These are phyloP conservation scores for Parnassius orleans DNA, from an alignment of 2,888 invertebrate species.

Conservation along the genomic window DNA sequence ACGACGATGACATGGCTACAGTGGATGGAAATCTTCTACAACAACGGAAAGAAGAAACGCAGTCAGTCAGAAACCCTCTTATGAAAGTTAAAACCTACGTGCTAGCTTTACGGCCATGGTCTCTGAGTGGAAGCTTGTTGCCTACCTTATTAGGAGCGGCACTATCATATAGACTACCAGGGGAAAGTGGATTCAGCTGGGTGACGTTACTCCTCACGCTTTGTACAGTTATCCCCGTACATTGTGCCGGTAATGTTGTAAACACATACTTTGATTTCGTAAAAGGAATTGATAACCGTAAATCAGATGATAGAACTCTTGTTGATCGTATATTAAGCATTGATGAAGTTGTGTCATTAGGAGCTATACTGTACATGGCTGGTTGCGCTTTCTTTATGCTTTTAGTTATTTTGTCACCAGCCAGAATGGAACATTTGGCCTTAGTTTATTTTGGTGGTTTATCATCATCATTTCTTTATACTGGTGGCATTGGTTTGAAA, in stretches of 20 bases:
- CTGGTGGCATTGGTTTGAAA: constrained; percentile 97
- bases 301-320: constrained; percentile 95
- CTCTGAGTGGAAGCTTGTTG: constrained; percentile 93
- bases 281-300: constrained; percentile 95
- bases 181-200: constrained; percentile 88
- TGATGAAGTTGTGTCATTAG: constrained; percentile 91
- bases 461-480: constrained; percentile 97
- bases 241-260: constrained; percentile 97
- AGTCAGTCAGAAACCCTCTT: constrained; percentile 75
- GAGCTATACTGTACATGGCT: constrained; percentile 91
- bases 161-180: constrained; percentile 91
- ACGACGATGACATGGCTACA: constrained; percentile 55
- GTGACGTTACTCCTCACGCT: constrained; percentile 89
- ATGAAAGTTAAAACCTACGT: constrained; percentile 95
- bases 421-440: constrained; percentile 96
- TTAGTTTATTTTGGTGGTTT: constrained; percentile 97
- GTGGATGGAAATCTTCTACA: constrained; percentile 71
- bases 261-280: constrained; percentile 98
- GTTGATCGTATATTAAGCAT: constrained; percentile 92
- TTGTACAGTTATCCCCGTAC: constrained; percentile 93
- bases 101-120: constrained; percentile 95
- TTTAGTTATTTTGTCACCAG: constrained; percentile 89
- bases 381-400: constrained; percentile 92
- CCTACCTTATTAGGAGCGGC: constrained; percentile 95
- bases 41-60: constrained; percentile 63